Evolutionary conservation across 2,113 vertebrate genomes (phyloP).

Genomic region (Rissa tridactyla): DNA sequence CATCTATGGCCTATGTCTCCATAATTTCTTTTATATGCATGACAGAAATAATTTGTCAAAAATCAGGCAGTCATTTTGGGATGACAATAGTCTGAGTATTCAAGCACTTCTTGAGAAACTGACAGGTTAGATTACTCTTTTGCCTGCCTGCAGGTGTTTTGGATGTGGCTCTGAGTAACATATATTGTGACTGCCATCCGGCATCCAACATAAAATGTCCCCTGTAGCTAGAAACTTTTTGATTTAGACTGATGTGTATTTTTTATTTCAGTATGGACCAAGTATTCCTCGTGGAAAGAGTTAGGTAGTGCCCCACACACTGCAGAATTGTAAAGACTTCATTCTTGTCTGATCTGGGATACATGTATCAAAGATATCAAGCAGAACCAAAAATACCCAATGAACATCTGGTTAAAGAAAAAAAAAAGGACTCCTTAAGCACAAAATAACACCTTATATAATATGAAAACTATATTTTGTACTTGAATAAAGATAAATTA

Average conservation of each 20-base stretch:
- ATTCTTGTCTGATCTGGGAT: background rate
- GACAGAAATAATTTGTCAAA: background rate
- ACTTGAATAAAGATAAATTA: background rate
- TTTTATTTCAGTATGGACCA: background rate
- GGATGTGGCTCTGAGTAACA: background rate
- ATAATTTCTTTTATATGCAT: background rate
- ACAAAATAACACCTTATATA: background rate
- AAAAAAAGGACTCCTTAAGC: background rate
- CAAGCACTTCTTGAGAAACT: background rate
- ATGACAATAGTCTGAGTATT: background rate
- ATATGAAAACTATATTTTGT: background rate
- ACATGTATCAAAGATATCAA: fast-evolving
- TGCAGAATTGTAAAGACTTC: background rate
- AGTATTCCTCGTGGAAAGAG: background rate
- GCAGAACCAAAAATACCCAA: background rate
- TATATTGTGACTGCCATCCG: background rate
- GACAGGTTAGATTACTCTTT: background rate
- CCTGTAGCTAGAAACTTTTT: background rate
- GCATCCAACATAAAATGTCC: background rate
- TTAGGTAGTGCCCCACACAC: background rate
- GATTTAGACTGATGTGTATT: background rate
- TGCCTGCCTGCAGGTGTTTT: background rate
- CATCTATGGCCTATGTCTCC: background rate
- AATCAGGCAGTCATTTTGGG: background rate
- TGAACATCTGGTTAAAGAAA: background rate